Evolutionary conservation across 2,113 vertebrate genomes (phyloP).

Genomic region (Tinamus guttatus): DNA sequence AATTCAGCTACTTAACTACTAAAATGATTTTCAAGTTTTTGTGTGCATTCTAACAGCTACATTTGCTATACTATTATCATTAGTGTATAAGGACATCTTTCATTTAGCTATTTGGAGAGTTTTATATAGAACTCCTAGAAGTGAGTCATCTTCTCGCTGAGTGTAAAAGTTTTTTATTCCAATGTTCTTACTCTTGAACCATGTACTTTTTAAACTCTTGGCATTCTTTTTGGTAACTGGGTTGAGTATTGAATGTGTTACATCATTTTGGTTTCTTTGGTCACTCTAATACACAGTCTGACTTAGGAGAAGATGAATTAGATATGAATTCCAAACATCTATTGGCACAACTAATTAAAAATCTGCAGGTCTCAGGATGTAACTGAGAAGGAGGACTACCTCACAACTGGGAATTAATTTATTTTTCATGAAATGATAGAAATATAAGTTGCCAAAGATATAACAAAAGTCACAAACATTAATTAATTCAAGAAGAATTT

Average conservation of each 20-base stretch:
- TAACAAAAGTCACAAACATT: constrained; percentile 10
- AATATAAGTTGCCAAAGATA: constrained; percentile 6
- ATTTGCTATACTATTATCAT: not conserved
- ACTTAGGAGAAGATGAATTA: constrained; percentile 34
- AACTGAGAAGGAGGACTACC: constrained; percentile 41
- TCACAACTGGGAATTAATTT: not conserved
- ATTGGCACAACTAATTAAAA: constrained; percentile 43
- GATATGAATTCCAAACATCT: constrained; percentile 16
- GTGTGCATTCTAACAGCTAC: not conserved
- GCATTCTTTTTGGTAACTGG: constrained; percentile 42
- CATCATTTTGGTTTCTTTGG: constrained; percentile 42
- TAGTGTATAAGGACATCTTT: constrained; percentile 4
- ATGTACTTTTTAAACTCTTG: constrained; percentile 37
- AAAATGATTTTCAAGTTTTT: not conserved
- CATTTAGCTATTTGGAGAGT: not conserved
- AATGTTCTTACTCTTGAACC: not conserved
- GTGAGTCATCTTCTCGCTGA: constrained; percentile 14
- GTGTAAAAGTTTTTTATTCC: constrained; percentile 42
- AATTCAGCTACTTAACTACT: not conserved
- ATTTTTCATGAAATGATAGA: constrained; percentile 36
- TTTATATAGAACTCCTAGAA: not conserved
- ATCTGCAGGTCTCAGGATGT: constrained; percentile 14
- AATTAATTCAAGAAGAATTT: not conserved
- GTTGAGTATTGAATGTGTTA: constrained; percentile 47
- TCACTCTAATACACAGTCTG: constrained; percentile 20